Conservation (phyloP, 2,113 vertebrate species). For the Gnathochromis pfefferi region DNA sequence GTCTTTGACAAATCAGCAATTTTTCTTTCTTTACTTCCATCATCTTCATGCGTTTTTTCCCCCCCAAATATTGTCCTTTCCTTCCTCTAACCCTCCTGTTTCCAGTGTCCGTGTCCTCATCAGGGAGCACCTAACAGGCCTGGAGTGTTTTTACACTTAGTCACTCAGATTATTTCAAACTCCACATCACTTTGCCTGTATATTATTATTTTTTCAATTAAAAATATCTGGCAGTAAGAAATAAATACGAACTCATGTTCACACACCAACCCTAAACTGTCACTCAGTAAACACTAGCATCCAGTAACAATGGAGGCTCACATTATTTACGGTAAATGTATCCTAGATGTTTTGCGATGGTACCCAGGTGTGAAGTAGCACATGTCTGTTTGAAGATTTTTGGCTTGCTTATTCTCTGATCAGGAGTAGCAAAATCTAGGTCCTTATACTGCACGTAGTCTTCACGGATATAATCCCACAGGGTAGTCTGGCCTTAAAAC, state of each 20-base stretch:
- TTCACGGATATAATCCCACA: background rate
- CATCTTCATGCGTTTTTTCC: background rate
- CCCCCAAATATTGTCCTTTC: background rate
- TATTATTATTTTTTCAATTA: background rate
- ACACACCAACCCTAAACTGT: background rate
- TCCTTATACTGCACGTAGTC: background rate
- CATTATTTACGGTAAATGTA: background rate
- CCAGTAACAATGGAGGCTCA: background rate
- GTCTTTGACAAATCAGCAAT: background rate
- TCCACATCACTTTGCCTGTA: background rate
- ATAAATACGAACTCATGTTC: background rate
- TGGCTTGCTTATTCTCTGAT: background rate
- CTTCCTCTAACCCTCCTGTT: background rate
- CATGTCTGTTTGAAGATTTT: background rate
- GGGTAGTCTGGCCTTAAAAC: background rate
- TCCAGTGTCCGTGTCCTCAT: background rate
- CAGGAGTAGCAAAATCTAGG: background rate
- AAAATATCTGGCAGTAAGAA: background rate
- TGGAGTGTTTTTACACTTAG: background rate
- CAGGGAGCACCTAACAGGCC: background rate
- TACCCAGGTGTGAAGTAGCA: background rate
- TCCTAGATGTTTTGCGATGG: background rate
- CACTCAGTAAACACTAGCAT: background rate
- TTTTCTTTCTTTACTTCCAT: background rate
- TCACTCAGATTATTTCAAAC: background rate